A percentile compares a stretch with the other conserved stretches of the same genome.
Conservation (phyloP, 1,140 invertebrate species). For the Semibalanus balanoides region DNA sequence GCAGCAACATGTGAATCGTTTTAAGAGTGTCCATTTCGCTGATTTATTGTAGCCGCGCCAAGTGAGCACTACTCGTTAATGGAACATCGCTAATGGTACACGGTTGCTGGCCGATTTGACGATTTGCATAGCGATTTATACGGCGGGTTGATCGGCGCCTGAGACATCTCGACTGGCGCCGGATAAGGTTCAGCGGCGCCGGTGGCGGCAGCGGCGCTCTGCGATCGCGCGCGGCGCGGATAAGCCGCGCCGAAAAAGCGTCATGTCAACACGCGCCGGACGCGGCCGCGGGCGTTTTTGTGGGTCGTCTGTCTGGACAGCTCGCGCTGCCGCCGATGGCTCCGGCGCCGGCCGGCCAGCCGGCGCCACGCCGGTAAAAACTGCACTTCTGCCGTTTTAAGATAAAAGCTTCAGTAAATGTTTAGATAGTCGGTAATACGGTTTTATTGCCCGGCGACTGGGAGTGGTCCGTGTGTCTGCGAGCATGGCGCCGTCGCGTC, state of each 20-base stretch:
- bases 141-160: too few species aligned
- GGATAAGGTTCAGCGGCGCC: neutral
- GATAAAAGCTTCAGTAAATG: neutral
- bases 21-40: neutral
- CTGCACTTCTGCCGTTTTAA: neutral
- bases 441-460: neutral
- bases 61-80: neutral
- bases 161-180: neutral
- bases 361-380: neutral
- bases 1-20: slow-evolving; percentile 1
- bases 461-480: neutral
- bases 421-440: neutral
- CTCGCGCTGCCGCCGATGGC: neutral
- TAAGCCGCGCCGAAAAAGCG: neutral
- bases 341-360: too few species aligned
- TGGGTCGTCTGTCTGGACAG: neutral
- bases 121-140: neutral
- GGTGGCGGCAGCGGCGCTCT: too few species aligned
- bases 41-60: neutral
- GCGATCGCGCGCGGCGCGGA: too few species aligned
- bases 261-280: neutral
- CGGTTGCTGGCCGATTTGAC: neutral
- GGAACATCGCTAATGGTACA: neutral
- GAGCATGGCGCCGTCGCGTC: neutral
- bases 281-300: neutral